These are phyloP conservation scores for Cephus pygmeus DNA, from an alignment of 2,888 invertebrate species.

Conservation along the genomic window DNA sequence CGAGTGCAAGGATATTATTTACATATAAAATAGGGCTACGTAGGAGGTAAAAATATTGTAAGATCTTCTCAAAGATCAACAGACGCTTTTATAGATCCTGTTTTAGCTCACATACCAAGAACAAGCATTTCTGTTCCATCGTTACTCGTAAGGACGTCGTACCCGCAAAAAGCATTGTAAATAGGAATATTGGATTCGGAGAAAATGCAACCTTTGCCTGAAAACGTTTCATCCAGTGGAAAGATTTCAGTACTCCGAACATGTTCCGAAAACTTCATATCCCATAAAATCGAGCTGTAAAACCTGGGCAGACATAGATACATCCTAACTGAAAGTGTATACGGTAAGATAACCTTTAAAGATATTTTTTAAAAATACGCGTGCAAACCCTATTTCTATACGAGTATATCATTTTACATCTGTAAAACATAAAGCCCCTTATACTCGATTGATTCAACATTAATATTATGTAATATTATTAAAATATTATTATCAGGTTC, in stretches of 20 bases:
- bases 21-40: conserved; percentile 18
- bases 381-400: neutral
- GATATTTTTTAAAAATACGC: neutral
- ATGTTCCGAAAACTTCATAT: neutral
- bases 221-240: neutral
- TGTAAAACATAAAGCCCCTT: neutral
- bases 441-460: neutral
- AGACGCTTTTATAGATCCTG: neutral
- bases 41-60: neutral
- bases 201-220: neutral
- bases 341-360: neutral
- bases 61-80: neutral
- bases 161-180: neutral
- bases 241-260: conserved; percentile 1
- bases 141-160: neutral
- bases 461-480: neutral
- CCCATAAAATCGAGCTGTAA: neutral
- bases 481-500: neutral
- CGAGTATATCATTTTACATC: neutral
- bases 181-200: neutral
- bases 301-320: neutral
- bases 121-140: neutral
- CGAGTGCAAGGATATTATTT: conserved; percentile 33
- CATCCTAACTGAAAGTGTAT: neutral
- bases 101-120: neutral